Conservation (phyloP, 2,113 vertebrate genomes). For the Phocoena sinus region DNA sequence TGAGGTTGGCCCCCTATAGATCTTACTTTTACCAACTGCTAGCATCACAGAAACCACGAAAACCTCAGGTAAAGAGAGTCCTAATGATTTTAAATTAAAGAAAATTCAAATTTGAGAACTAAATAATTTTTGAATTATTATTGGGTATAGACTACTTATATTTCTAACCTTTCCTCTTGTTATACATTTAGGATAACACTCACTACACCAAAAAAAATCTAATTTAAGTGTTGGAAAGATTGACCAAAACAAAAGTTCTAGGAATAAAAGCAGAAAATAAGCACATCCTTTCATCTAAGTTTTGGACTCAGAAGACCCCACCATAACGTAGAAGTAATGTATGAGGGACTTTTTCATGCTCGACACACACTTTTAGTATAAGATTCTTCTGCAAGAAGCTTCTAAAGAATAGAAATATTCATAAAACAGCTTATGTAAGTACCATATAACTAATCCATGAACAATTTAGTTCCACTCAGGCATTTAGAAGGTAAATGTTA, state of each 20-base stretch:
- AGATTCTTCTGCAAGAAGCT: constrained; percentile 52
- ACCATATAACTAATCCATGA: constrained; percentile 38
- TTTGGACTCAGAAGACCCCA: not conserved
- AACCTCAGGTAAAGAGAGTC: not conserved
- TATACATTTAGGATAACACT: not conserved
- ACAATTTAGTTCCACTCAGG: constrained; percentile 34
- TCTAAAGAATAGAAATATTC: constrained; percentile 70
- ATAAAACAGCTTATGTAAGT: constrained; percentile 56
- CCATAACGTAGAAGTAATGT: not conserved
- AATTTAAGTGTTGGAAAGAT: not conserved
- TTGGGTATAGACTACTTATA: not conserved
- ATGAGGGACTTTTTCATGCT: constrained; percentile 48
- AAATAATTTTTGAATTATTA: not conserved
- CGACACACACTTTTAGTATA: constrained; percentile 15
- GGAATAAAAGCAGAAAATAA: not conserved
- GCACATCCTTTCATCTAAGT: not conserved
- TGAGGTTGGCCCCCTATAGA: not conserved
- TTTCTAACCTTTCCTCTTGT: constrained; percentile 3
- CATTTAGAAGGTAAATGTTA: constrained; percentile 73
- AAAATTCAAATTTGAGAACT: constrained; percentile 3
- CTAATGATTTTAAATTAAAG: constrained; percentile 28
- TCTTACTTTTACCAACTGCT: constrained; percentile 16
- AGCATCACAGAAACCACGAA: constrained; percentile 28
- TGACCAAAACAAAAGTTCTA: not conserved
- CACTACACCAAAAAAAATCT: not conserved